Base-by-base conservation (phyloP, 2,797 vertebrate species). In the Morelia viridis region DNA sequence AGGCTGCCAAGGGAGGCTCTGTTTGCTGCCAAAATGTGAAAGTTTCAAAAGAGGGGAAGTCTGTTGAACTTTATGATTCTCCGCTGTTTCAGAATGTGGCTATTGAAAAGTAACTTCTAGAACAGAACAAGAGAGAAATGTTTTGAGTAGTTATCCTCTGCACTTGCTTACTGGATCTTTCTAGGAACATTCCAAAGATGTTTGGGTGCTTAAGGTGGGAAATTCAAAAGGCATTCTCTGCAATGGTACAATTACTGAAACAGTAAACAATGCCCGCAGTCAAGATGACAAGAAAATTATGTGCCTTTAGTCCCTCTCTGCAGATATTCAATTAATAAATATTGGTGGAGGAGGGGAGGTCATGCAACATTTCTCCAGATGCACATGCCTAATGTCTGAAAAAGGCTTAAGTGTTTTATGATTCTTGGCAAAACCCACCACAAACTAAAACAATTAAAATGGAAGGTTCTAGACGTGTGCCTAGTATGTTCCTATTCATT, bases 1-100 rank as follows among this genome's bases (percentile, higher is more conserved):
- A 26, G 0, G 85, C 94, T 96, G 96, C 96, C 96, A 96, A 96
- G 93, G 94, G 92, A 95, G 95, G 92, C 94, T 94, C 92, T 91
- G 91, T 85, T 90, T 91, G 93, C 91, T 96, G 96, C 96, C 96
- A 96, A 95, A 95, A 94, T 93, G 88, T 94, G 94, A 92, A 61
- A 90, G 87, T 87, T 93, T 94, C 94, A 95, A 94, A 95, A 56
- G 88, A 80, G 88, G 95, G 93, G 87, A 93, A 94, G 90, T 89
- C 93, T 15, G 53, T 68, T 95, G 93, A 94, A 94, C 94, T 95
- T 96, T 91, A 91, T 26, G 0, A 90, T 96, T 94, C 91, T 91
- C 94, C 68, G 61, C 58, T 92, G 86, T 24, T 62, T 94, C 86
- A 1, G 0, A 96, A 91, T 92, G 85, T 93, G 92, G 83, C 92